These are phyloP conservation scores for Zosterops borbonicus DNA, from an alignment of 2,113 vertebrate genomes.

Conservation along the genomic window DNA sequence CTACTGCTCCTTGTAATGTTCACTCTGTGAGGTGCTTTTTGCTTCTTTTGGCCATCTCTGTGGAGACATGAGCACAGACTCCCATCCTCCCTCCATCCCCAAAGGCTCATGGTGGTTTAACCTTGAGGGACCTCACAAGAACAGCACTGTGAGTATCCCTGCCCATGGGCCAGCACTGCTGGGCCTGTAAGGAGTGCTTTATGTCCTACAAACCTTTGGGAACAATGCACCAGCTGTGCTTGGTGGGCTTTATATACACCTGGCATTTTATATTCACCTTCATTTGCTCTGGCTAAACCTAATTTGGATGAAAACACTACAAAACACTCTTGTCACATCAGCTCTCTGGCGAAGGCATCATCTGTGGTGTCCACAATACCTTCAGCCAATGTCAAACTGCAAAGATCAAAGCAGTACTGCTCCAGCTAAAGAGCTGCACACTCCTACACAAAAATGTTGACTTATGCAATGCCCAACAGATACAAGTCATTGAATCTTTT, in stretches of 20 bases:
- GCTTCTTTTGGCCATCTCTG: neutral
- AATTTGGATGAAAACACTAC: neutral
- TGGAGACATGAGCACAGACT: neutral
- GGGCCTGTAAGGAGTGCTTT: neutral
- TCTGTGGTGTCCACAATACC: neutral
- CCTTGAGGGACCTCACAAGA: neutral
- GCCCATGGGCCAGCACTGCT: neutral
- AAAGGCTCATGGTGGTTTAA: neutral
- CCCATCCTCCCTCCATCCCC: neutral
- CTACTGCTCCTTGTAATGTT: neutral
- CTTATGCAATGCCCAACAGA: neutral
- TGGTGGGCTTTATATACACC: neutral
- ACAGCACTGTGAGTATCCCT: neutral
- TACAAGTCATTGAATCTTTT: neutral
- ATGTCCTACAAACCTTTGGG: rapidly evolving
- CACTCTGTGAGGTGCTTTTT: neutral
- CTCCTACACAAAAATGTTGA: neutral
- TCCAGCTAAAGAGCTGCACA: neutral
- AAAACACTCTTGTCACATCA: neutral
- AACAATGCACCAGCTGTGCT: neutral
- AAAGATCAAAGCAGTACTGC: neutral
- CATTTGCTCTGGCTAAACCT: neutral
- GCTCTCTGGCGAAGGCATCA: neutral
- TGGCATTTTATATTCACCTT: neutral
- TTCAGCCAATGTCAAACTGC: neutral